Evolutionary conservation across 2,797 vertebrate species (phyloP), one percentile per base, ranked within the genome.

Genomic region (Pelodytes ibericus): DNA sequence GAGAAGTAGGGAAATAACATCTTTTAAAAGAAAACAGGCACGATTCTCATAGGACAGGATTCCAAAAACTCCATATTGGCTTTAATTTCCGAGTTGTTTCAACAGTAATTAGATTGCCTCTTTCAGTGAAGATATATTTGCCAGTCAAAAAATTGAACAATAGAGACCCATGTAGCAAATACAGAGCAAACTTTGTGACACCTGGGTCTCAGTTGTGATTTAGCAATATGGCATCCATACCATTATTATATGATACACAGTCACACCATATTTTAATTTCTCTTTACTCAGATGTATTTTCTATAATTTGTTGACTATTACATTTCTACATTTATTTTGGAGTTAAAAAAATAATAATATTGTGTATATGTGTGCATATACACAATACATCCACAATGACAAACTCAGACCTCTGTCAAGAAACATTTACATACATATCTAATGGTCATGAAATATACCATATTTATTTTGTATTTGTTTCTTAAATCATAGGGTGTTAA

Each of bases 51-150:
- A 44, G 41, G 41, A 44, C 10, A 44, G 41, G 41, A 44, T 53
- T 53, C 20, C 16, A 6, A 18, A 5, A 24, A 22, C 3, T 53
- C 24, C n/a, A 22, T 20, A 53, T 20, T 53, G 49, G 24, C 49
- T 22, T 22, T 22, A 53, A 53, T 53, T 53, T 53, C 49, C 49
- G n/a, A 53, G 49, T 53, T 53, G 49, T 53, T 53, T 53, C 15
- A 53, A 16, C 20, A 24, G 49, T 53, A 53, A 53, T 53, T 53
- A 7, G 11, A 53, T 53, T 53, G 49, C 49, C 6, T 1, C 20
- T 24, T 6, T 53, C 7, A 22, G 8, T 24, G n/a, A 22, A 53
- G n/a, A 53, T 53, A 20, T 53, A 53, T 24, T 44, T 44, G 7
- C 13, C 41, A 44, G 41, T 16, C 41, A 44, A 10, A 16, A 15